Evolutionary conservation across 2,113 vertebrate genomes (phyloP).

Genomic region (Aphelocoma coerulescens): DNA sequence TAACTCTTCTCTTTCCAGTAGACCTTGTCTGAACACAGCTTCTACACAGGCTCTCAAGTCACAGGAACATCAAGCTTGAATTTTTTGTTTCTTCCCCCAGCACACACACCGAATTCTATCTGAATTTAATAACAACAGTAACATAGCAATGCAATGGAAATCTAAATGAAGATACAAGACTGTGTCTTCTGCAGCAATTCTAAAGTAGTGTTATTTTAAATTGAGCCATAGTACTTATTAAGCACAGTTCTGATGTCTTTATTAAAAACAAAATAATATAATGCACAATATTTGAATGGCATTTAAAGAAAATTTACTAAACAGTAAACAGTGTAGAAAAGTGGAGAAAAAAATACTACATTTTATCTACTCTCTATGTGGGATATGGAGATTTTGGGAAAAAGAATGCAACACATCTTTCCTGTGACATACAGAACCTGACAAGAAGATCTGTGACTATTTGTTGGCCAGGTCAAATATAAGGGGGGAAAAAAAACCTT

Average conservation of each 20-base stretch:
- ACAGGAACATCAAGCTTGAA: neutral
- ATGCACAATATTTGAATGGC: neutral
- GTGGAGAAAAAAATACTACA: neutral
- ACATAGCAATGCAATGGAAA: neutral
- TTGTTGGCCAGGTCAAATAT: neutral
- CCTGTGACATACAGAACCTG: neutral
- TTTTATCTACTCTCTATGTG: neutral
- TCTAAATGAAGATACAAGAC: neutral
- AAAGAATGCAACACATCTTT: neutral
- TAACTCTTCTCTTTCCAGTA: neutral
- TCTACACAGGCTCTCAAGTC: neutral
- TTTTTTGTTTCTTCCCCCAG: neutral
- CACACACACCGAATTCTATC: neutral
- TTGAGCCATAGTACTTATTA: neutral
- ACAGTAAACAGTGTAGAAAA: neutral
- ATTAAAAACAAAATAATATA: neutral
- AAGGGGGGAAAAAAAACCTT: rapidly evolving
- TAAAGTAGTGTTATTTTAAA: neutral
- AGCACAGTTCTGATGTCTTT: neutral
- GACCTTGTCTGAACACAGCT: neutral
- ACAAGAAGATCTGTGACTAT: neutral
- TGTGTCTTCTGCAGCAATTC: neutral
- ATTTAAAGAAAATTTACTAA: neutral
- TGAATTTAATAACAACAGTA: neutral
- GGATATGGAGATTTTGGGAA: neutral